phyloP scores from a whole-genome alignment of 2,797 vertebrate species.

The Euthynnus affinis region DNA sequence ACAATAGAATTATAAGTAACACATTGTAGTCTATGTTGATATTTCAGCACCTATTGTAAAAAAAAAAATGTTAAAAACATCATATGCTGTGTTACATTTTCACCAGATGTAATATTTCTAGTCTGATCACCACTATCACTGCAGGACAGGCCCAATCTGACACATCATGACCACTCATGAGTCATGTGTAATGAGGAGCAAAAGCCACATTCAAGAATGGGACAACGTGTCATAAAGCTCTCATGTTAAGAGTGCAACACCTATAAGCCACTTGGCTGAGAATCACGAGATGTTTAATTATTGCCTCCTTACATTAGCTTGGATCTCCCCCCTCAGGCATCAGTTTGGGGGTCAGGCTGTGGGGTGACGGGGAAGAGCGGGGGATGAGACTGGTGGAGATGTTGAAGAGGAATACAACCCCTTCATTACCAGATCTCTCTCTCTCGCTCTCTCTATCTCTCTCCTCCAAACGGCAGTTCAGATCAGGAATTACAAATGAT shows the following conservation, averaged over 20 bases:
- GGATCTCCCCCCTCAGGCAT: constrained; percentile 59
- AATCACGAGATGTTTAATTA: constrained; percentile 79
- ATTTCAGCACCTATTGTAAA: neutral
- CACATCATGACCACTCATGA: constrained; percentile 67
- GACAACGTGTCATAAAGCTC: constrained; percentile 82
- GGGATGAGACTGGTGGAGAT: constrained; percentile 57
- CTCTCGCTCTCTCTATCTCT: constrained; percentile 33
- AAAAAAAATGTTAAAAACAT: neutral
- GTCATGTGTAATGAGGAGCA: constrained; percentile 72
- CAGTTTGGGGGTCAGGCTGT: constrained; percentile 56
- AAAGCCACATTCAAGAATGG: constrained; percentile 69
- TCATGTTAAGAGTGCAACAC: constrained; percentile 80
- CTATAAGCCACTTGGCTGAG: constrained; percentile 73
- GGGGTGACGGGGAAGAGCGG: constrained; percentile 30
- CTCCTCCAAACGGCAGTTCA: constrained; percentile 70
- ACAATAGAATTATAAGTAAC: neutral
- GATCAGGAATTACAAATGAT: constrained; percentile 89
- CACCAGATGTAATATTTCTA: constrained; percentile 28
- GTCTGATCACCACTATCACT: constrained; percentile 38
- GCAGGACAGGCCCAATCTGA: constrained; percentile 56
- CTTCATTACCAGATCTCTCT: constrained; percentile 62
- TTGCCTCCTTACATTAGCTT: constrained; percentile 84
- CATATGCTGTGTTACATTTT: neutral
- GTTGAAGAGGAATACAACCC: constrained; percentile 60
- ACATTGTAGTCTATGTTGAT: neutral